Percentiles rank a stretch among this genome's conserved stretches.
Conservation (phyloP, 1,140 invertebrate species). For the Copidosoma floridanum region DNA sequence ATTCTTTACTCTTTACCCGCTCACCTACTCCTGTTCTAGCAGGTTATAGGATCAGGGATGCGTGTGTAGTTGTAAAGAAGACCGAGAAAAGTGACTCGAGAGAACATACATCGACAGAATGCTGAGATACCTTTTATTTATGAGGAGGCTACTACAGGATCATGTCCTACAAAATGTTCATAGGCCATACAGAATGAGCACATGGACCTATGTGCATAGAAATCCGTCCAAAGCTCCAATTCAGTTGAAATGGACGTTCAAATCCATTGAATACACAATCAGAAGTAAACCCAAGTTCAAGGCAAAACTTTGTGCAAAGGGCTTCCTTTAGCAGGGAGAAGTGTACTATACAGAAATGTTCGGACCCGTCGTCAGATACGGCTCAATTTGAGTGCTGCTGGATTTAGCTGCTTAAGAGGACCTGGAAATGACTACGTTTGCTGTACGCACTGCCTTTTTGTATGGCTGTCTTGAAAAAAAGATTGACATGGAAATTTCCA, state of each 20-base stretch:
- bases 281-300: constrained; percentile 17
- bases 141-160: too few relatives aligned
- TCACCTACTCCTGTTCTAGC: too few relatives aligned
- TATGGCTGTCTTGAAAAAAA: constrained; percentile 33
- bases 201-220: constrained; percentile 35
- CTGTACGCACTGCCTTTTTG: constrained; percentile 36
- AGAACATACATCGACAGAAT: too few relatives aligned
- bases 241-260: constrained; percentile 40
- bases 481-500: constrained; percentile 39
- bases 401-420: constrained; percentile 13
- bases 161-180: too few relatives aligned
- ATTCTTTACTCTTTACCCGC: too few relatives aligned
- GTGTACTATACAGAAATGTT: constrained; percentile 40
- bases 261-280: constrained; percentile 33
- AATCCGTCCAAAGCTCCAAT: constrained; percentile 29
- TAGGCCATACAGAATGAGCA: constrained; percentile 38
- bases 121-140: too few relatives aligned
- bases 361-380: constrained; percentile 31
- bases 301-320: constrained; percentile 29
- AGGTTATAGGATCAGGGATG: too few relatives aligned
- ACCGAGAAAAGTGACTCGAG: too few relatives aligned
- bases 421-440: constrained; percentile 27
- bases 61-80: too few relatives aligned
- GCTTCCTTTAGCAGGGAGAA: constrained; percentile 32
- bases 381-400: constrained; percentile 37